Base-by-base conservation (phyloP, 2,797 vertebrate species). In the Pseudochirops corinnae region DNA sequence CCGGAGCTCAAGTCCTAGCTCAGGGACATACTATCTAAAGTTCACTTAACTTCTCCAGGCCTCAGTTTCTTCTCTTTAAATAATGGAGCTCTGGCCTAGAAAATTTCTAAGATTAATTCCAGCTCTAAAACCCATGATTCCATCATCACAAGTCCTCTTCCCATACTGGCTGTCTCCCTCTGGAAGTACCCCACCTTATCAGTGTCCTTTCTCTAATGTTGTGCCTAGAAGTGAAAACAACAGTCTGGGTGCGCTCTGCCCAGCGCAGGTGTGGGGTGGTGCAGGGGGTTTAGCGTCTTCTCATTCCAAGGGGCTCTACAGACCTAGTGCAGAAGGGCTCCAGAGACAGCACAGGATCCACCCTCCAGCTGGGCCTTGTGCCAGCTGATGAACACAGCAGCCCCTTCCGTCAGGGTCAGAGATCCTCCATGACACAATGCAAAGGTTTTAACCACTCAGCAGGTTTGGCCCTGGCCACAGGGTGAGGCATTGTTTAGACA, bases 401-500 rank as follows among this genome's bases (percentile, higher is more conserved):
- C 55, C 92, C 96, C 96, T 97, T 96, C 97, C 26, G 3, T 90
- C 60, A 14, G 93, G 96, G 96, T 96, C 96, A 96, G 52, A 91
- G 94, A 96, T 93, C 92, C 94, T 96, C 90, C 90, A 4, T 55
- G 39, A 90, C 95, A 96, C 0, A 46, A 94, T 94, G 94, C 93
- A 82, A 56, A 74, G 93, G 57, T 95, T 97, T 92, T n/a, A 95
- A 96, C 28, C 90, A 91, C 95, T 96, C 91, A 96, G 95, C 94
- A 26, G 92, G 96, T 91, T 55, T 91, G 29, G 90, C 90, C 33
- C 55, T 55, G 90, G 90, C 55, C 53, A 87, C 93, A 96, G 96
- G 95, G 96, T 97, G 96, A 98, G 1, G 74, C 91, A 97, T 97
- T 97, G 97, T 98, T 97, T 97, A 92, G 12, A 96, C 93, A 96